Base-by-base conservation (phyloP, 2,113 vertebrate species). In the Coturnix japonica region DNA sequence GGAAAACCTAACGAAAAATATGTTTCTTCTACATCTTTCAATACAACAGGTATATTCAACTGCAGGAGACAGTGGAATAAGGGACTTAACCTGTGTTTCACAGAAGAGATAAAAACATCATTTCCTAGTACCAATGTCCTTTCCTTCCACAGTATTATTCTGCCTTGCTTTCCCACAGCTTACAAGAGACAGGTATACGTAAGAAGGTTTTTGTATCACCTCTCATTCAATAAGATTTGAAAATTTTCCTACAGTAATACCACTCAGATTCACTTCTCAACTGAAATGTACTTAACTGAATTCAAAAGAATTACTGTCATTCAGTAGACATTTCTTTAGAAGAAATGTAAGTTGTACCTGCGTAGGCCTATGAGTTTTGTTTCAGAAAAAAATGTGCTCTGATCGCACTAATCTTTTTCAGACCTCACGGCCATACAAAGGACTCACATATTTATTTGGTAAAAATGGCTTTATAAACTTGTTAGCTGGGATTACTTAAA, bases 111-210 rank as follows among this genome's bases (percentile, higher is more conserved):
- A 71, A 47, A 7, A 33, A 12, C 5, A 4, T 46, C 63, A 28
- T 63, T 71, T 79, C 43, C 73, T 21, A 79, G 39, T 1, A 2
- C 4, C 17, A 74, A 39, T 46, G 57, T 19, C 18, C 18, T 11
- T 56, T 65, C 18, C 14, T 57, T 74, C 65, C 6, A 73, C 33
- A 15, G 44, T 7, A 37, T 17, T 15, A 4, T 46, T 53, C 35
- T 61, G 21, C 5, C 4, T 5, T 39, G 22, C n/a, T 72, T n/a
- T 76, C 15, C 7, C 35, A 66, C n/a, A 26, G 49, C 12, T 30
- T 31, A 51, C 12, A 79, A 21, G 7, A 26, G 13, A 51, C 5
- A 13, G 43, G 17, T 5, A 67, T 11, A 39, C 1, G 0, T 13
- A 66, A 51, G 7, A 56, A 59, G 14, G 28, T 25, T 21, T 51